These are phyloP conservation scores for Octonoba sinensis DNA, from an alignment of 2,888 invertebrate genomes.

Conservation along the genomic window DNA sequence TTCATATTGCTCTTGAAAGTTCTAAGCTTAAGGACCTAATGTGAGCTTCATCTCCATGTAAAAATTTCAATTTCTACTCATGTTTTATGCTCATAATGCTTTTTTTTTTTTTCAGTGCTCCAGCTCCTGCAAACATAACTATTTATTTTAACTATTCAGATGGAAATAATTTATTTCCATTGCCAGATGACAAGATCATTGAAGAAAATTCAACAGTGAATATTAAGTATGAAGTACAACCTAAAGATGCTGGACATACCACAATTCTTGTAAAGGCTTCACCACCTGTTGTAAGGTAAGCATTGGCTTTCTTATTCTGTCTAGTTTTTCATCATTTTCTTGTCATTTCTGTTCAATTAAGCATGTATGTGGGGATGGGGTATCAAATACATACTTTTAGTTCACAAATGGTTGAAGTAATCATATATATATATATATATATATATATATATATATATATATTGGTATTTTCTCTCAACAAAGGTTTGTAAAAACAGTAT, in stretches of 20 bases:
- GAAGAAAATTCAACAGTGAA: constrained; percentile 18
- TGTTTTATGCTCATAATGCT: background rate
- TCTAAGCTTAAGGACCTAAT: too few species aligned
- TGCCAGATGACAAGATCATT: constrained; percentile 34
- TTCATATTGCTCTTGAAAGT: too few species aligned
- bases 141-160: constrained; percentile 48
- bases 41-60: too few species aligned
- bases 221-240: constrained; percentile 19
- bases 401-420: too few species aligned
- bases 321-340: background rate
- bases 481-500: too few species aligned
- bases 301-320: background rate
- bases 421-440: too few species aligned
- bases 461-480: too few species aligned
- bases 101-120: constrained; percentile 25
- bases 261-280: constrained; percentile 28
- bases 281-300: constrained; percentile 38
- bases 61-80: too few species aligned
- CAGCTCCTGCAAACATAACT: constrained; percentile 20
- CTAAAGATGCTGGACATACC: constrained; percentile 39
- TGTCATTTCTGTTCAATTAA: background rate
- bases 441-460: too few species aligned
- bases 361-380: too few species aligned
- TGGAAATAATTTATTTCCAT: constrained; percentile 37
- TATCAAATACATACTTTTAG: too few species aligned